phyloP scores from a whole-genome alignment of 2,888 invertebrate genomes.

The Neoaliturus tenellus region DNA sequence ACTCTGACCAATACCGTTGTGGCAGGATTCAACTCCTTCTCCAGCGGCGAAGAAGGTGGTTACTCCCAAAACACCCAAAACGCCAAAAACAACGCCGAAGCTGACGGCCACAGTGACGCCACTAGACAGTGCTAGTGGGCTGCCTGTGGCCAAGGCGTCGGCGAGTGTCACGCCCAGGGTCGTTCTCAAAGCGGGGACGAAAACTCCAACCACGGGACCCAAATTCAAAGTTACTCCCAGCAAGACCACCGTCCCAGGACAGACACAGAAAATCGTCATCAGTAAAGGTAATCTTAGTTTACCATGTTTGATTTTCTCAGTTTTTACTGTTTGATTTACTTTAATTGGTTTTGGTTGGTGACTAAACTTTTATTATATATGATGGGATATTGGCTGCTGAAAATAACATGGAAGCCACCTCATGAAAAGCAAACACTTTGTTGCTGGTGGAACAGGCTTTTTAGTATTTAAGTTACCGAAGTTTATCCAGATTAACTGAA shows the following conservation, averaged over 20 bases:
- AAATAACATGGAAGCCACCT: too few relatives aligned
- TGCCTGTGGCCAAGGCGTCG: constrained; percentile 61
- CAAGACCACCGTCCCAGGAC: not conserved
- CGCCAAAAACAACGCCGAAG: constrained; percentile 66
- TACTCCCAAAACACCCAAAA: constrained; percentile 57
- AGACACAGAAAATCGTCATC: constrained; percentile 28
- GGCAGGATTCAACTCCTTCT: not conserved
- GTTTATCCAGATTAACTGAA: too few relatives aligned
- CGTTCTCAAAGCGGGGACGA: constrained; percentile 55
- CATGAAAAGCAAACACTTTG: too few relatives aligned
- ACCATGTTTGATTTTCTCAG: not conserved
- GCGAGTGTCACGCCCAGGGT: constrained; percentile 60
- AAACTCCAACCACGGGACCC: constrained; percentile 44
- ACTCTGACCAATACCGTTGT: too few relatives aligned
- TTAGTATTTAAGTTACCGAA: too few relatives aligned
- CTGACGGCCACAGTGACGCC: constrained; percentile 66
- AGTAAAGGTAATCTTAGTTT: constrained; percentile 23
- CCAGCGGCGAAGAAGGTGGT: not conserved
- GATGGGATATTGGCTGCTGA: too few relatives aligned
- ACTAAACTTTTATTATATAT: too few relatives aligned
- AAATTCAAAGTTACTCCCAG: constrained; percentile 13
- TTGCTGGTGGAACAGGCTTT: too few relatives aligned
- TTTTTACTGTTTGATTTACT: not conserved
- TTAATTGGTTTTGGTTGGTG: too few relatives aligned
- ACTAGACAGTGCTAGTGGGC: not conserved